Evolutionary conservation across 2,888 invertebrate species (phyloP).

Genomic region (Leucozona laternaria): DNA sequence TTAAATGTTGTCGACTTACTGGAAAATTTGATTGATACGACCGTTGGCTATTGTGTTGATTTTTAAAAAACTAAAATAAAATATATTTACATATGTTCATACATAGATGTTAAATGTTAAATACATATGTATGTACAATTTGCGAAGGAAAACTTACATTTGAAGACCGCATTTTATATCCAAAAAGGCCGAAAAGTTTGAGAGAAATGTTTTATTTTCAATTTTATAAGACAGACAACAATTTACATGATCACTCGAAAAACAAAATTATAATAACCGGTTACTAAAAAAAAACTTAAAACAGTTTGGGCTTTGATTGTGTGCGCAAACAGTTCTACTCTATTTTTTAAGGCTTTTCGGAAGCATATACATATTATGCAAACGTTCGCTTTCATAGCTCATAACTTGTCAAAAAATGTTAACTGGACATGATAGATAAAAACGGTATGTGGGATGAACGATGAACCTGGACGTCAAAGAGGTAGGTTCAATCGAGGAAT

Average conservation of each 20-base stretch:
- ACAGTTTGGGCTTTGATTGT: not conserved
- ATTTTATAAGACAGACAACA: not conserved
- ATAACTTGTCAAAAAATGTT: no score
- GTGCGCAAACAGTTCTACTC: not conserved
- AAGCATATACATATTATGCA: no score
- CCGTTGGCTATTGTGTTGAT: conserved; percentile 16
- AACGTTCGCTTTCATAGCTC: no score
- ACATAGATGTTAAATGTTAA: not conserved
- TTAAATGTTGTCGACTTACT: conserved; percentile 46
- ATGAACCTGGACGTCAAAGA: no score
- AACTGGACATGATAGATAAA: no score
- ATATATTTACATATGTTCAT: not conserved
- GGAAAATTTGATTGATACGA: not conserved
- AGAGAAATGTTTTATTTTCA: not conserved
- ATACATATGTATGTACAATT: accelerated
- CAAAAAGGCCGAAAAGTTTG: conserved; percentile 19
- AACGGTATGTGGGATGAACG: no score
- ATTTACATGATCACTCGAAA: not conserved
- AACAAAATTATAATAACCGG: not conserved
- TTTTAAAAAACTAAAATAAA: conserved; percentile 40
- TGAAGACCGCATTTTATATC: not conserved
- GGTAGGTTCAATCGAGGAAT: no score
- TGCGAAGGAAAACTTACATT: conserved; percentile 6
- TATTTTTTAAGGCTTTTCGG: no score
- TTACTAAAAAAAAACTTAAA: not conserved